These are phyloP conservation scores for Prunella strophiata DNA, from an alignment of 2,797 vertebrate species.

Conservation along the genomic window DNA sequence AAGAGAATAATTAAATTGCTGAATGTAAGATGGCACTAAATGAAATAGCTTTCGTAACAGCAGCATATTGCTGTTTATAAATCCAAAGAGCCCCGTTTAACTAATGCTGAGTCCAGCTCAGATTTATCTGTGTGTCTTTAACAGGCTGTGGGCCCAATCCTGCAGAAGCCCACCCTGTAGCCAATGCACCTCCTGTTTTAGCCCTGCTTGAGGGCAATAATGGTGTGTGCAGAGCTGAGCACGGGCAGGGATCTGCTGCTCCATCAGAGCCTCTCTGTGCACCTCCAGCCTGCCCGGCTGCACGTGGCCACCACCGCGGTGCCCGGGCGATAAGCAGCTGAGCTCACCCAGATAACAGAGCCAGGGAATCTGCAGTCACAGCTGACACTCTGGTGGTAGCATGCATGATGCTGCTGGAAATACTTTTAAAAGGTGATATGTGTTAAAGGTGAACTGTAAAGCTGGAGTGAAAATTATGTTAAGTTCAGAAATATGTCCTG, in stretches of 20 bases:
- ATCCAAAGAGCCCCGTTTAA: slow-evolving; percentile 55
- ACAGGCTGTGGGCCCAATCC: not conserved
- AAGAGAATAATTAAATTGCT: slow-evolving; percentile 74
- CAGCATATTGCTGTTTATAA: slow-evolving; percentile 59
- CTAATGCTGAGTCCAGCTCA: not conserved
- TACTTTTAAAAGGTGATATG: slow-evolving; percentile 15
- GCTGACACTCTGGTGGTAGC: not conserved
- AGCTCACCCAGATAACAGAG: not conserved
- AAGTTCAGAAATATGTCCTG: slow-evolving; percentile 49
- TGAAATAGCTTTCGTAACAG: slow-evolving; percentile 48
- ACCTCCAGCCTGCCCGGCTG: not conserved
- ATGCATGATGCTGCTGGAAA: not conserved
- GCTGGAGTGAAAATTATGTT: slow-evolving; percentile 52
- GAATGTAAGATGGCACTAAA: slow-evolving; percentile 61
- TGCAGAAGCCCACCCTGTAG: not conserved
- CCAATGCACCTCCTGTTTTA: not conserved
- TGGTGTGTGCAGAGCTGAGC: not conserved
- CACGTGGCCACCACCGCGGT: not conserved
- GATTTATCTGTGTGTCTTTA: not conserved
- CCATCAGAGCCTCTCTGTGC: not conserved
- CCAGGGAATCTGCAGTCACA: not conserved
- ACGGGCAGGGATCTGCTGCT: not conserved
- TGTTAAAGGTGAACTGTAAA: slow-evolving; percentile 58
- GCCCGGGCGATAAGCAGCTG: slow-evolving; percentile 23
- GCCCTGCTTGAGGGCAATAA: fast-evolving